Conservation (phyloP, 2,113 vertebrate species). For the Pampusana beccarii region DNA sequence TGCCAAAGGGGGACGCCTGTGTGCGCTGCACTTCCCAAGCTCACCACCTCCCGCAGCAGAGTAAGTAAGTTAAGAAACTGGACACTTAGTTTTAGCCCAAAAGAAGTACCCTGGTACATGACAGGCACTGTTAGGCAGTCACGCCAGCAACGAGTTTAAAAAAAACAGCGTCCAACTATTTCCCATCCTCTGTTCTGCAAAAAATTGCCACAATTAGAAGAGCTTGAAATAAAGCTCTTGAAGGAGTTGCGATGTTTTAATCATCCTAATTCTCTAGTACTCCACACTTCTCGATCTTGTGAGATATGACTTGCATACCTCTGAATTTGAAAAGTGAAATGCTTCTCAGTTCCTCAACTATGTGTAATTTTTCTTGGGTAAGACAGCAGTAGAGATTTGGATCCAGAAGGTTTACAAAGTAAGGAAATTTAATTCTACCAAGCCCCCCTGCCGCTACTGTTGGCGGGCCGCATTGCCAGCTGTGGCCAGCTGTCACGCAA, state of each 20-base stretch:
- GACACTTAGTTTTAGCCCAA: background rate
- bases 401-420: background rate
- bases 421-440: background rate
- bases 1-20: fast-evolving
- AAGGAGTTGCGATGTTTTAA: background rate
- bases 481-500: background rate
- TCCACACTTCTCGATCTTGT: background rate
- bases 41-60: fast-evolving
- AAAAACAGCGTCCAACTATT: background rate
- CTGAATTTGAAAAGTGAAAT: background rate
- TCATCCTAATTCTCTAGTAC: background rate
- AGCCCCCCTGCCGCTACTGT: background rate
- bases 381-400: background rate
- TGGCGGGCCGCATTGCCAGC: background rate
- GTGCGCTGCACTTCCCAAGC: background rate
- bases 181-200: background rate
- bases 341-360: background rate
- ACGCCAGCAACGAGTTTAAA: background rate
- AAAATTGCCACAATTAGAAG: background rate
- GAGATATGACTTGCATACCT: background rate
- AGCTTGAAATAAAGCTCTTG: background rate
- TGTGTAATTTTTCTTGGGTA: background rate
- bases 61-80: too few species aligned
- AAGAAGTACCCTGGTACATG: background rate
- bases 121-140: background rate